phyloP scores from a whole-genome alignment of 2,797 vertebrate genomes.

The Chaetophractus vellerosus region DNA sequence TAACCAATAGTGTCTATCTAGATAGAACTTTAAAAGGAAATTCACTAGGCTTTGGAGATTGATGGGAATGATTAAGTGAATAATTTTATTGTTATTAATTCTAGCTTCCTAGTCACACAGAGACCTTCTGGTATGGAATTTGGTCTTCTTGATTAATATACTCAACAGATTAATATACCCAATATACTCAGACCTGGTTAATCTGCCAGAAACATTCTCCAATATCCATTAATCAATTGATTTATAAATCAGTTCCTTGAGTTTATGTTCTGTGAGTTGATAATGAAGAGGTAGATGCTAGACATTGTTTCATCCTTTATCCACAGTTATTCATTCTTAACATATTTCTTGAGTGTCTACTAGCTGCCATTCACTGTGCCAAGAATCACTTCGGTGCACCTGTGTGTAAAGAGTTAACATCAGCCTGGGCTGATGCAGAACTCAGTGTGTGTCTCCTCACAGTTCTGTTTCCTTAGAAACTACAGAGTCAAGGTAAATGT shows the following conservation, averaged over 20 bases:
- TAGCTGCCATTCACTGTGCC: too few species aligned
- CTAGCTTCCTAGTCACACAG: not conserved
- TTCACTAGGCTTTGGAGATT: slow-evolving; percentile 15
- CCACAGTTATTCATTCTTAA: not conserved
- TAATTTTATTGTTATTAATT: not conserved
- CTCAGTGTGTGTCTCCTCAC: not conserved
- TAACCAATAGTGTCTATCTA: not conserved
- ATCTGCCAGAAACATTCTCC: slow-evolving; percentile 14
- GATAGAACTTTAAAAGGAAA: not conserved
- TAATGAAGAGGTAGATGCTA: not conserved
- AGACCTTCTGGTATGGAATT: not conserved
- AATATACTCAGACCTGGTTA: not conserved
- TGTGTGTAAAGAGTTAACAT: not conserved
- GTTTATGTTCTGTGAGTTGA: not conserved
- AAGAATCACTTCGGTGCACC: not conserved
- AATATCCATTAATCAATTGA: not conserved
- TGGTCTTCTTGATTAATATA: slow-evolving; percentile 13
- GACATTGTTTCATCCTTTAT: not conserved
- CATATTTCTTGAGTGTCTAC: not conserved
- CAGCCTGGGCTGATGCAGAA: not conserved
- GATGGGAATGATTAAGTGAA: not conserved
- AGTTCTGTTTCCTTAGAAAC: slow-evolving; percentile 80
- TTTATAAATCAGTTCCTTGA: not conserved
- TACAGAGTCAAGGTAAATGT: slow-evolving; percentile 67
- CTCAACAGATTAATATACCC: not conserved